Evolutionary conservation across 1,140 invertebrate genomes (phyloP).

Genomic region (Pseudomyrmex concolor): DNA sequence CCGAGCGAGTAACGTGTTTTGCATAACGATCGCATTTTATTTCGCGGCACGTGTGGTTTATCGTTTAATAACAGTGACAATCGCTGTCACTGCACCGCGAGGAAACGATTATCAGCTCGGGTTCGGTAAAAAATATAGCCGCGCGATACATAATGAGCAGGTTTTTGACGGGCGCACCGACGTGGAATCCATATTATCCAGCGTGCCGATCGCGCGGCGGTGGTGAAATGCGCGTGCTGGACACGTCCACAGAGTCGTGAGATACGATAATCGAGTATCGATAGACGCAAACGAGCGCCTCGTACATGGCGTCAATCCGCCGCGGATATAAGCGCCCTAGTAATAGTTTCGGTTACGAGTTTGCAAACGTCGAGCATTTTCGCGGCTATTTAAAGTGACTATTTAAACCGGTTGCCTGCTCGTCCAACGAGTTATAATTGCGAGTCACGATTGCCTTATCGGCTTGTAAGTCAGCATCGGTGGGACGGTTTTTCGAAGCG

Average conservation of each 20-base stretch:
- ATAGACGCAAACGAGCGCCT: slow-evolving; percentile 20
- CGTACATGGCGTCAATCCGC: slow-evolving; percentile 22
- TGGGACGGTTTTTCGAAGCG: slow-evolving; percentile 17
- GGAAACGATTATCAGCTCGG: slow-evolving; percentile 1
- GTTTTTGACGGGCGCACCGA: neutral
- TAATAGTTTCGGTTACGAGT: slow-evolving; percentile 53
- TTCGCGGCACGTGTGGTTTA: slow-evolving; percentile 35
- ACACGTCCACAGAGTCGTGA: slow-evolving; percentile 8
- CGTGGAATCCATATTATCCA: slow-evolving; percentile 15
- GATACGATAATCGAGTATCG: slow-evolving; percentile 59
- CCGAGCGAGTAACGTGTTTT: slow-evolving; percentile 38
- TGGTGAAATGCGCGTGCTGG: neutral
- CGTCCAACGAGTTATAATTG: slow-evolving; percentile 52
- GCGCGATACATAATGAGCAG: slow-evolving; percentile 20
- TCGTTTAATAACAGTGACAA: slow-evolving; percentile 55
- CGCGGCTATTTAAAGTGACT: slow-evolving; percentile 21
- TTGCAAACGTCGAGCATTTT: slow-evolving; percentile 59
- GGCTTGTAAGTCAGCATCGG: neutral
- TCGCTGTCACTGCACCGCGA: slow-evolving; percentile 15
- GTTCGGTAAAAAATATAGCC: neutral
- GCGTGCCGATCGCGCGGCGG: slow-evolving; percentile 18
- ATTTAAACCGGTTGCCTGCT: slow-evolving; percentile 33
- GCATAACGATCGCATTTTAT: slow-evolving; percentile 54
- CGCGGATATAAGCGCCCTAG: slow-evolving; percentile 19
- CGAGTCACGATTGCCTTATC: slow-evolving; percentile 56